Percentiles rank a stretch among this genome's conserved stretches.
Evolutionary conservation across 2,888 invertebrate genomes (phyloP).

Genomic region (Smittia aterrima): DNA sequence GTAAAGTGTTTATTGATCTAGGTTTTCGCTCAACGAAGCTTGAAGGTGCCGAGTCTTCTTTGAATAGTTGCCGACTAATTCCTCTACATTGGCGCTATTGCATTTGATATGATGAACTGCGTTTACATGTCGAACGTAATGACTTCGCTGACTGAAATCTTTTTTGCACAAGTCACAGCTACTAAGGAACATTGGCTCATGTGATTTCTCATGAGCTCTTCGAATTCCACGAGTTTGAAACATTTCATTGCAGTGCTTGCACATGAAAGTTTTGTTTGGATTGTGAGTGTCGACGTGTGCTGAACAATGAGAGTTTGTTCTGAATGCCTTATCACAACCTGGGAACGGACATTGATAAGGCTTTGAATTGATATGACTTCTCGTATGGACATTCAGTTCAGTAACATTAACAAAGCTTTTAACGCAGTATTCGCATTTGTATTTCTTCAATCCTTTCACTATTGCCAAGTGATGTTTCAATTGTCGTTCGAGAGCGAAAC

Average conservation of each 20-base stretch:
- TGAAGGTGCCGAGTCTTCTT: too few relatives aligned
- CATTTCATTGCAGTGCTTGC: neutral
- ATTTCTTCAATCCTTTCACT: neutral
- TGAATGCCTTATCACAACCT: neutral
- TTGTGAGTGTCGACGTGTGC: neutral
- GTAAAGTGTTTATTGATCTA: too few relatives aligned
- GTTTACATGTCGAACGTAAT: neutral
- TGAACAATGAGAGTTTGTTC: conserved; percentile 17
- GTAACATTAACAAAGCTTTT: neutral
- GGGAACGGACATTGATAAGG: neutral
- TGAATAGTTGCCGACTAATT: too few relatives aligned
- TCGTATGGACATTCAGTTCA: neutral
- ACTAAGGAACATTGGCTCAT: neutral
- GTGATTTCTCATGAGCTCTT: neutral
- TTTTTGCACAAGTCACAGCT: neutral
- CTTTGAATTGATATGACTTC: neutral
- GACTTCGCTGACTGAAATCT: neutral
- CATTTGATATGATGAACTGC: neutral
- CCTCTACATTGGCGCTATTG: neutral
- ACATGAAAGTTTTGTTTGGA: neutral
- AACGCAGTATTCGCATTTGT: neutral
- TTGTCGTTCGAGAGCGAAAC: neutral
- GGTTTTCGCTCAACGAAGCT: too few relatives aligned
- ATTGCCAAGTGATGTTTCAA: neutral
- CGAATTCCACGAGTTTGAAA: neutral